phyloP scores from a whole-genome alignment of 2,888 invertebrate genomes.

The Volucella zonaria region DNA sequence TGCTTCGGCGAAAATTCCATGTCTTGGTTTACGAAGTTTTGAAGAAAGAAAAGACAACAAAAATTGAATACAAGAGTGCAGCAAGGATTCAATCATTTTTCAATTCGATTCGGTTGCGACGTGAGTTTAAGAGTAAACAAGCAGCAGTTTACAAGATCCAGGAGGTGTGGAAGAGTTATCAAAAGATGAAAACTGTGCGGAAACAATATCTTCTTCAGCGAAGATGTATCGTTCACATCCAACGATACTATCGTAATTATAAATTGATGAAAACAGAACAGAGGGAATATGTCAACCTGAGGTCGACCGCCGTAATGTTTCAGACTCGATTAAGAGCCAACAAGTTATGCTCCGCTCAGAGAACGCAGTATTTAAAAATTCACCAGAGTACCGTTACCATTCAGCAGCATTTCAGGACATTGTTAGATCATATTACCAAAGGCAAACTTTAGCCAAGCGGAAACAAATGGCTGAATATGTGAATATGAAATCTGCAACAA shows the following conservation, averaged over 20 bases:
- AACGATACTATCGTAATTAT: slow-evolving; percentile 73
- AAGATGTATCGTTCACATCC: slow-evolving; percentile 74
- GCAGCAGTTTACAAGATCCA: slow-evolving; percentile 81
- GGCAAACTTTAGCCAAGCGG: slow-evolving; percentile 76
- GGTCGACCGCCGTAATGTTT: slow-evolving; percentile 62
- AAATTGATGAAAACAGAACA: slow-evolving; percentile 75
- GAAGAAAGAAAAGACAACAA: slow-evolving; percentile 55
- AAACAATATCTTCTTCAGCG: slow-evolving; percentile 75
- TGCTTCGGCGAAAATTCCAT: slow-evolving; percentile 82
- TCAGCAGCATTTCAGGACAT: slow-evolving; percentile 83
- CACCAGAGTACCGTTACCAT: slow-evolving; percentile 78
- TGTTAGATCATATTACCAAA: slow-evolving; percentile 74
- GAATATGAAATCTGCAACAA: slow-evolving; percentile 38
- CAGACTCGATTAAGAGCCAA: slow-evolving; percentile 77
- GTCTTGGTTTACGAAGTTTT: slow-evolving; percentile 77
- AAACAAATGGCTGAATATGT: slow-evolving; percentile 69
- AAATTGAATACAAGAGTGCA: slow-evolving; percentile 74
- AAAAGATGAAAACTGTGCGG: slow-evolving; percentile 75
- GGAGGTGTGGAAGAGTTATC: slow-evolving; percentile 79
- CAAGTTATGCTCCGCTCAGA: slow-evolving; percentile 74
- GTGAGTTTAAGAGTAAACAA: slow-evolving; percentile 76
- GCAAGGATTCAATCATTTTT: slow-evolving; percentile 79
- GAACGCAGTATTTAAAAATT: slow-evolving; percentile 73
- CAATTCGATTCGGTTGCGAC: slow-evolving; percentile 78
- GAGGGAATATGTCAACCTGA: slow-evolving; percentile 74